These are phyloP conservation scores for Siniperca knerii DNA, from an alignment of 2,113 vertebrate genomes.

Conservation along the genomic window DNA sequence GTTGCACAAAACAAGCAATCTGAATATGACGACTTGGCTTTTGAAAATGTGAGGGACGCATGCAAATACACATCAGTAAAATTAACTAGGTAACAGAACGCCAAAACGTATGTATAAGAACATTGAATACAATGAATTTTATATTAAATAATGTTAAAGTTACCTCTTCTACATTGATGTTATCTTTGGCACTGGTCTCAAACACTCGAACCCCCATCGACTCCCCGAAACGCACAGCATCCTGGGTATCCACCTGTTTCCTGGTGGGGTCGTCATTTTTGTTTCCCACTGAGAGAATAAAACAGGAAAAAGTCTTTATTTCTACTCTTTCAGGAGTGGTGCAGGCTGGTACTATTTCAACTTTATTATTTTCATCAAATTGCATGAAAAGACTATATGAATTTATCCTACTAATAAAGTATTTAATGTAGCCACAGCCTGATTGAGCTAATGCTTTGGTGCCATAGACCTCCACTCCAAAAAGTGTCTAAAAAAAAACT, in stretches of 20 bases:
- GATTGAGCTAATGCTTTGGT: too few relatives aligned
- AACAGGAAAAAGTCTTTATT: neutral
- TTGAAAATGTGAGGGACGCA: too few relatives aligned
- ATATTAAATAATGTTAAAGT: neutral
- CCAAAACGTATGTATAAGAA: neutral
- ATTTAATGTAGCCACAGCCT: neutral
- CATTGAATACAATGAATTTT: too few relatives aligned
- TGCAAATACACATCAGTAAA: neutral
- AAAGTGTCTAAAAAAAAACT: neutral
- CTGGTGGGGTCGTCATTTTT: slow-evolving; percentile 87
- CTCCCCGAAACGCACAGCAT: slow-evolving; percentile 86
- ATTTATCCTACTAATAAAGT: too few relatives aligned
- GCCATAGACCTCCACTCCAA: neutral
- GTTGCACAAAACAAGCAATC: neutral
- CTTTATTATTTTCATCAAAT: neutral
- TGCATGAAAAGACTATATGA: neutral
- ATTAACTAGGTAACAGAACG: too few relatives aligned
- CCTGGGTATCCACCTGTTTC: slow-evolving; percentile 85
- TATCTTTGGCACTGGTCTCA: slow-evolving; percentile 90
- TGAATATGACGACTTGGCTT: neutral
- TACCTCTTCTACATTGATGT: slow-evolving; percentile 90
- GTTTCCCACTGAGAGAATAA: slow-evolving; percentile 84
- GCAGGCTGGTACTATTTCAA: neutral
- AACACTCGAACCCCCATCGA: slow-evolving; percentile 86
- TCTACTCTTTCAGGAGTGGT: neutral